phyloP scores from a whole-genome alignment of 2,113 vertebrate genomes.

The Jaculus jaculus region DNA sequence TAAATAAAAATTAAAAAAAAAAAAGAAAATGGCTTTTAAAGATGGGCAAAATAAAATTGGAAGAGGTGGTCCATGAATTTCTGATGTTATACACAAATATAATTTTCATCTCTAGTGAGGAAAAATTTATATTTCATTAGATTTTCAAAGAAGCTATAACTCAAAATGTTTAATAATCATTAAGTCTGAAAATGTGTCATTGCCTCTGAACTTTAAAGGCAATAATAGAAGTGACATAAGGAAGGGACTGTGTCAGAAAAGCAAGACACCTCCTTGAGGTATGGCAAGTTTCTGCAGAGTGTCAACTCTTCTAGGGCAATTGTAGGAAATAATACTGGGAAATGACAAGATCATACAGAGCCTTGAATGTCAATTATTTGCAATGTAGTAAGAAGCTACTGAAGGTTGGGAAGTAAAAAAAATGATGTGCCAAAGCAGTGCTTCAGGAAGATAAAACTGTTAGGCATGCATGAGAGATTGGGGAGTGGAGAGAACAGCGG shows the following conservation, averaged over 20 bases:
- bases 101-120: slow-evolving; percentile 25
- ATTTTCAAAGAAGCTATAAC: slow-evolving; percentile 15
- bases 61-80: background rate
- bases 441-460: background rate
- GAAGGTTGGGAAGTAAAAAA: background rate
- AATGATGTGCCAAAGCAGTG: background rate
- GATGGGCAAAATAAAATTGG: background rate
- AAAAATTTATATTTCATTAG: background rate
- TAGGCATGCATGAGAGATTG: too few relatives aligned
- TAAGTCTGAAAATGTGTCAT: background rate
- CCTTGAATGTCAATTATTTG: background rate
- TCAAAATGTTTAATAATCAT: slow-evolving; percentile 48
- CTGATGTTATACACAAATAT: slow-evolving; percentile 19
- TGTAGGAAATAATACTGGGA: background rate
- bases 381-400: background rate
- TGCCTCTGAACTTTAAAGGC: background rate
- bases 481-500: background rate
- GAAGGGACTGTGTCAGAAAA: background rate
- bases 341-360: background rate
- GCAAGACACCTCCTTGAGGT: background rate
- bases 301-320: too few relatives aligned
- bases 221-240: background rate
- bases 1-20: background rate
- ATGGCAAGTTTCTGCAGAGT: background rate
- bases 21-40: slow-evolving; percentile 10